These are phyloP conservation scores for Morinoia aosen DNA, from an alignment of 2,888 invertebrate genomes.

Conservation along the genomic window DNA sequence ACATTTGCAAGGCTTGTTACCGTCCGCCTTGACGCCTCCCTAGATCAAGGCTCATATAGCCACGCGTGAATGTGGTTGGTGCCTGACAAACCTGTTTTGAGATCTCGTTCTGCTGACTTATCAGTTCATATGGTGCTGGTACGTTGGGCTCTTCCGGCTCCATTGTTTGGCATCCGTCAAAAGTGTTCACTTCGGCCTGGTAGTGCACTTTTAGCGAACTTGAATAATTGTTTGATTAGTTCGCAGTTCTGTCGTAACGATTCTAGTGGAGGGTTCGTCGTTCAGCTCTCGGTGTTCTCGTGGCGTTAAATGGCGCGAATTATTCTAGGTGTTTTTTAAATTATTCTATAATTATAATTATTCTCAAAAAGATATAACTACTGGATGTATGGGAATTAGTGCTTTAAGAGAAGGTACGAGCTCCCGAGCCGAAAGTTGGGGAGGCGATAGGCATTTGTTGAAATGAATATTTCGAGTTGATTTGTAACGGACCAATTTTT, in stretches of 20 bases:
- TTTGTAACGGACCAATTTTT: too few relatives aligned
- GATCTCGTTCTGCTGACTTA: not conserved
- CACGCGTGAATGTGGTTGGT: not conserved
- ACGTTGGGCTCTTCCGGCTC: not conserved
- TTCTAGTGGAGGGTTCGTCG: not conserved
- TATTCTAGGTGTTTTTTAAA: too few relatives aligned
- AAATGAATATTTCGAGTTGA: too few relatives aligned
- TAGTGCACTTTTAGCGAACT: not conserved
- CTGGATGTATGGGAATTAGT: too few relatives aligned
- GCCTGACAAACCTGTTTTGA: not conserved
- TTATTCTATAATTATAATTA: too few relatives aligned
- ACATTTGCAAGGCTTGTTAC: not conserved
- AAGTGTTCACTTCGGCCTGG: not conserved
- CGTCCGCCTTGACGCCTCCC: not conserved
- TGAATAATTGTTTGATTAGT: not conserved
- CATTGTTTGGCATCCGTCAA: not conserved
- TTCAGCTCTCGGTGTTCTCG: too few relatives aligned
- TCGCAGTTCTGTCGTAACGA: not conserved
- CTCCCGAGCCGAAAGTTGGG: too few relatives aligned
- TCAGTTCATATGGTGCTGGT: not conserved
- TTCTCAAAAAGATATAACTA: too few relatives aligned
- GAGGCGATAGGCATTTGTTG: too few relatives aligned
- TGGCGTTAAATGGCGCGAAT: too few relatives aligned
- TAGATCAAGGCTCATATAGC: not conserved
- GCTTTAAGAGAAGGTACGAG: too few relatives aligned